Base-by-base conservation (phyloP, 2,797 vertebrate genomes). In the Lagorchestes hirsutus region DNA sequence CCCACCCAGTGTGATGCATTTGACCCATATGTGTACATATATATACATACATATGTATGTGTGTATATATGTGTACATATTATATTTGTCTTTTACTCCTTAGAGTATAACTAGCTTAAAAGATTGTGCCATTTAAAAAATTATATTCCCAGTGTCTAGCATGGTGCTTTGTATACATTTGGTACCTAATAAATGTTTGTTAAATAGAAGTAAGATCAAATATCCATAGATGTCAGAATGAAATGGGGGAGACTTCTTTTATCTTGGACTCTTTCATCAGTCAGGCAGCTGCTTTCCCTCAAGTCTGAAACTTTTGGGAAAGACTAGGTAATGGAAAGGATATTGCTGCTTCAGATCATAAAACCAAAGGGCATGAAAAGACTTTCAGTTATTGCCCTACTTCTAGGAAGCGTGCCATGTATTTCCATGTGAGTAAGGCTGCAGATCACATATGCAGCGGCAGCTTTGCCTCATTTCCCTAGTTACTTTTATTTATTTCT, bases 271-370 rank as follows among this genome's bases (percentile, higher is more conserved):
- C 40, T 11, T 46, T 1, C 54, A 57, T 82, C 29, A 59, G 46
- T 14, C 54, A 96, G 82, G 93, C 24, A 13, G 57, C 46, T 95
- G 5, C 93, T 92, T 92, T 54, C 54, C 59, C 96, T 95, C 29
- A 93, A 59, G 56, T 90, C 24, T 55, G 57, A 96, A 93, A 74
- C 27, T n/a, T 93, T 18, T 4, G 9, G 92, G 31, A 92, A 92
- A 93, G 62, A 50, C 0, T 50, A 4, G 22, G 46, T 82, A 29
- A 62, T 82, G 52, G 82, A 93, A 91, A 95, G 87, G 55, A 87
- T 4, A 57, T 14, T 5, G 46, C 29, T 62, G 46, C 67, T 57
- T 95, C 93, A 91, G 62, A 93, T 90, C 11, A 29, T n/a, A 96
- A 56, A 95, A 57, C 92, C 90, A 90, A 55, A 94, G 58, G 14